Base-by-base conservation (phyloP, 2,113 vertebrate species). In the Cyrtonyx montezumae region DNA sequence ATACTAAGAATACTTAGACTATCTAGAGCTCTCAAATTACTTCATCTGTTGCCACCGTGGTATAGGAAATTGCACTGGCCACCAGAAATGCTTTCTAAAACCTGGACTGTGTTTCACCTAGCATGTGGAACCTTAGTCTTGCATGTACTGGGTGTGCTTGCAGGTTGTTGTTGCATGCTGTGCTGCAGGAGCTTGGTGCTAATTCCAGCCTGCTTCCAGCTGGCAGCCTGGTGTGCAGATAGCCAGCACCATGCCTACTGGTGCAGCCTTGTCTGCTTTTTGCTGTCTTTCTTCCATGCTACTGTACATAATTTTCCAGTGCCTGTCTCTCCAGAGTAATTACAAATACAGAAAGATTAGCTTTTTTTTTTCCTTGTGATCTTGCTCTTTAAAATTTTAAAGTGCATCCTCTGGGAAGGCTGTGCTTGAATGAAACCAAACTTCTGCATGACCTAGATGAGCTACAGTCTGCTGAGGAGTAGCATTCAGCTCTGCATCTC, bases 381-480 rank as follows among this genome's bases (percentile, higher is more conserved):
- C 37, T 84, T 2, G 4, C 55, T 84, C 37, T 28, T 74, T 58
- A 68, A 56, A 73, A 49, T 61, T 6, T 56, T 71, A 40, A 79
- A 43, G 0, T 61, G 14, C 13, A 14, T 62, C 49, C 8, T 8
- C 22, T 62, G 42, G 55, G 55, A 20, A 42, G 19, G 6, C 5
- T 36, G 59, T 37, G 4, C 58, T 34, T 80, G 69, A 92, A 7
- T 32, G 59, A 1, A 56, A 62, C 8, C 36, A 84, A 48, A 30
- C 23, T 6, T 21, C 10, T 34, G 14, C 0, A 2, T 65, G 53
- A 69, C 46, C n/a, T 36, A 1, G 2, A 11, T n/a, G 13, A 66
- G 0, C 9, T 25, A 1, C 15, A 3, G 70, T 4, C 30, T 58
- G 21, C 22, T 30, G 63, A 9, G n/a, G 42, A 80, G 8, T 8